Conservation (phyloP, 2,888 invertebrate species). For the Yponomeuta evonymella region DNA sequence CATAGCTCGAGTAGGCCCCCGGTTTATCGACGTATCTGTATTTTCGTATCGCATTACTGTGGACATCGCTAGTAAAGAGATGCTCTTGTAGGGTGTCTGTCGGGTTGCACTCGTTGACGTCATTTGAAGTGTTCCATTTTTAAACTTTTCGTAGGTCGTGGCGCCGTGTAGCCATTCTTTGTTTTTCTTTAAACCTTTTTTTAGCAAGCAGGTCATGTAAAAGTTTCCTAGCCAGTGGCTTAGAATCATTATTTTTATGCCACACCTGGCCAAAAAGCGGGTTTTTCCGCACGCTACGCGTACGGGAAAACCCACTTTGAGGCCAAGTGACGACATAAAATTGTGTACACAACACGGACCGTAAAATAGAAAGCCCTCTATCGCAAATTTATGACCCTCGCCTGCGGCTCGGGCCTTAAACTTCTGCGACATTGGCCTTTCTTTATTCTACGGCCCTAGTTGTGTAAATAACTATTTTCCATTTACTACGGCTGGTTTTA, state of each 20-base stretch:
- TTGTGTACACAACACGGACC: too few species aligned
- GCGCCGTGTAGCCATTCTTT: background rate
- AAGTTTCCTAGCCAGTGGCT: background rate
- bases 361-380: too few species aligned
- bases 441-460: too few species aligned
- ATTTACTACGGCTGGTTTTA: too few species aligned
- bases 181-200: background rate
- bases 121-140: conserved; percentile 1
- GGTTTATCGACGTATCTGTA: conserved; percentile 2
- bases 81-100: background rate
- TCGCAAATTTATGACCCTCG: too few species aligned
- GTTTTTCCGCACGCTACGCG: too few species aligned
- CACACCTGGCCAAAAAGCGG: too few species aligned
- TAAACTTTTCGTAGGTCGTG: background rate
- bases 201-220: background rate
- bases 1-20: background rate
- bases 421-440: too few species aligned
- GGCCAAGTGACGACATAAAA: too few species aligned
- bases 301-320: too few species aligned
- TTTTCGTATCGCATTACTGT: conserved; percentile 15
- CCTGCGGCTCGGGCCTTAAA: too few species aligned
- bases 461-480: too few species aligned
- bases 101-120: background rate
- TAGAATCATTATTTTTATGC: background rate
- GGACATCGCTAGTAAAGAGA: conserved; percentile 1